Evolutionary conservation across 2,888 invertebrate species (phyloP).

Genomic region (Andrena flavipes): DNA sequence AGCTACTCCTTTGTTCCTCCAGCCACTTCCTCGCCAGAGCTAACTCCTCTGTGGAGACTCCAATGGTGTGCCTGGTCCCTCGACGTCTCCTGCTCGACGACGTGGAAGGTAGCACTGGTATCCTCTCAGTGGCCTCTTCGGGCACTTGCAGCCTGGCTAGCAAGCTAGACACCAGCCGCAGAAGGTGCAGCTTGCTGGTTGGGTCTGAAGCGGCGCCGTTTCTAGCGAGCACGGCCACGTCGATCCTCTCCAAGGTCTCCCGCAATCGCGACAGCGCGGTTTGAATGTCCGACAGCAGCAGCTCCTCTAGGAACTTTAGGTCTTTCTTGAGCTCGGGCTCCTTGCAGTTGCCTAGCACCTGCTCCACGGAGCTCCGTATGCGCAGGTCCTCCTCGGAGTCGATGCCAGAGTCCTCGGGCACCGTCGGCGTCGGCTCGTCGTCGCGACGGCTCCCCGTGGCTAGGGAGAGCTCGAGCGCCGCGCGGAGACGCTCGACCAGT

Average conservation of each 20-base stretch:
- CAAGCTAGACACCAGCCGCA: conserved; percentile 89
- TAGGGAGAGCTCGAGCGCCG: conserved; percentile 82
- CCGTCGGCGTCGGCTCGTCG: conserved; percentile 41
- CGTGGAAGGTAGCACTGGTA: conserved; percentile 75
- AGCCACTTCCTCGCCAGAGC: conserved; percentile 92
- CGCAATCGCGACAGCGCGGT: conserved; percentile 91
- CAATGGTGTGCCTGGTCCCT: conserved; percentile 92
- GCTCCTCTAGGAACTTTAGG: conserved; percentile 86
- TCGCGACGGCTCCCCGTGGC: conserved; percentile 44
- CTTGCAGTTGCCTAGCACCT: conserved; percentile 84
- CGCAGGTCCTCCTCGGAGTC: conserved; percentile 89
- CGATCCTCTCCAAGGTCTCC: conserved; percentile 88
- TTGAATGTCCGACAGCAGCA: conserved; percentile 91
- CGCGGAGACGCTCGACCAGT: conserved; percentile 84
- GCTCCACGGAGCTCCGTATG: conserved; percentile 81
- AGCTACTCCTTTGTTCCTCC: conserved; percentile 84
- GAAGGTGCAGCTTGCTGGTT: conserved; percentile 87
- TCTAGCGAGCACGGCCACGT: conserved; percentile 85
- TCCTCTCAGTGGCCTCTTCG: conserved; percentile 71
- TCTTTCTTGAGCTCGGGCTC: conserved; percentile 80
- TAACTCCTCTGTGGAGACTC: conserved; percentile 92
- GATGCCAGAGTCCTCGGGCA: conserved; percentile 81
- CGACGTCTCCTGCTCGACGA: conserved; percentile 86
- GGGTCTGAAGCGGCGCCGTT: conserved; percentile 85
- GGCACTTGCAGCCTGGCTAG: conserved; percentile 86